Evolutionary conservation across 2,797 vertebrate genomes (phyloP).

Genomic region (Crypturellus tataupa): DNA sequence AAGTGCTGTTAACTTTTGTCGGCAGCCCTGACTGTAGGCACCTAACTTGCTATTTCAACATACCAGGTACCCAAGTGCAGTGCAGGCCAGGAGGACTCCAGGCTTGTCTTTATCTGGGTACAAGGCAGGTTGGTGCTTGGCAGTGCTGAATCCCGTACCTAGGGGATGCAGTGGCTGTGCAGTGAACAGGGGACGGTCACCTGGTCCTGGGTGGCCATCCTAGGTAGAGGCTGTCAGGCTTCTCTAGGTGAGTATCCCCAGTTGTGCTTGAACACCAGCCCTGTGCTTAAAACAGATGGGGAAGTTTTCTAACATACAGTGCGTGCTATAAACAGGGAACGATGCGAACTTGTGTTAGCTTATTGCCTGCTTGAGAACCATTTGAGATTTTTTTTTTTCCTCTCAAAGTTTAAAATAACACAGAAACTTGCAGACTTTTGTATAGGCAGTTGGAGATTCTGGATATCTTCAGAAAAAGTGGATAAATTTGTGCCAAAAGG

Average conservation of each 20-base stretch:
- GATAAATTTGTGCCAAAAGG: not conserved
- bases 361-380: not conserved
- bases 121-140: not conserved
- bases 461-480: not conserved
- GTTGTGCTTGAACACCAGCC: fast-evolving
- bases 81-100: not conserved
- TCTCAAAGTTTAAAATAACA: not conserved
- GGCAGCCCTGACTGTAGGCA: not conserved
- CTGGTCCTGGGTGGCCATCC: not conserved
- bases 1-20: not conserved
- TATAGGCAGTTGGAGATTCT: not conserved
- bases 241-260: not conserved
- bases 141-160: not conserved
- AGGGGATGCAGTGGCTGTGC: not conserved
- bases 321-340: not conserved
- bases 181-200: not conserved
- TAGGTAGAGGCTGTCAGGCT: not conserved
- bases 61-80: not conserved
- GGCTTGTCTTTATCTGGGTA: not conserved
- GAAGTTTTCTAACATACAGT: not conserved
- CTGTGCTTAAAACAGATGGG: not conserved
- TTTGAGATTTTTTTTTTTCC: not conserved
- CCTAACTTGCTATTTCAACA: not conserved
- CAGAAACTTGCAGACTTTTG: not conserved
- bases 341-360: not conserved